phyloP scores from a whole-genome alignment of 2,113 vertebrate genomes.

The Megaleporinus macrocephalus region DNA sequence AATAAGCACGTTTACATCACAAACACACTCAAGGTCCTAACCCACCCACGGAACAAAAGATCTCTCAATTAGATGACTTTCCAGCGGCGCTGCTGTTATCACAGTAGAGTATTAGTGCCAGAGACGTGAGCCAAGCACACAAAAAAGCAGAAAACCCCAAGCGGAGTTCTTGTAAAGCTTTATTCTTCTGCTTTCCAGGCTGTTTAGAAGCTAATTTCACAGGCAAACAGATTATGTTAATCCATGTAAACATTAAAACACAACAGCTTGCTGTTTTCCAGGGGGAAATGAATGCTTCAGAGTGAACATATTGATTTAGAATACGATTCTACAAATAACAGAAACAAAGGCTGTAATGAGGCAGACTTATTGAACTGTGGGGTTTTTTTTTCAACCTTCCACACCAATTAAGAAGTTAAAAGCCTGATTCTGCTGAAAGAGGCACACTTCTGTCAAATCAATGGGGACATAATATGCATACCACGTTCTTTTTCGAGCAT shows the following conservation, averaged over 20 bases:
- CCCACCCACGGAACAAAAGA: slow-evolving; percentile 58
- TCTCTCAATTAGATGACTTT: slow-evolving; percentile 61
- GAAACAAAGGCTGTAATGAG: slow-evolving; percentile 73
- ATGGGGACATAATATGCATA: not conserved
- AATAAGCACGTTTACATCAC: slow-evolving; percentile 54
- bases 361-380: slow-evolving; percentile 67
- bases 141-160: slow-evolving; percentile 69
- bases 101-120: slow-evolving; percentile 64
- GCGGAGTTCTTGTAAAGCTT: slow-evolving; percentile 69
- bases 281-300: slow-evolving; percentile 78
- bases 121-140: slow-evolving; percentile 69
- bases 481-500: not conserved
- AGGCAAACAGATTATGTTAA: slow-evolving; percentile 84
- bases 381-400: slow-evolving; percentile 51
- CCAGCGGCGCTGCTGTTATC: slow-evolving; percentile 65
- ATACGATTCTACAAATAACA: slow-evolving; percentile 71
- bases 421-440: slow-evolving; percentile 48
- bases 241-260: slow-evolving; percentile 82
- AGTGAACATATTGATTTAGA: slow-evolving; percentile 76
- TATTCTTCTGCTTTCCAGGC: slow-evolving; percentile 69
- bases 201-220: slow-evolving; percentile 82
- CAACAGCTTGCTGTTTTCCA: slow-evolving; percentile 77
- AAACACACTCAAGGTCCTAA: slow-evolving; percentile 57
- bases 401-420: slow-evolving; percentile 66
- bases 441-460: slow-evolving; percentile 20